These are phyloP conservation scores for Cetonia aurata DNA, from an alignment of 2,888 invertebrate genomes.

Conservation along the genomic window DNA sequence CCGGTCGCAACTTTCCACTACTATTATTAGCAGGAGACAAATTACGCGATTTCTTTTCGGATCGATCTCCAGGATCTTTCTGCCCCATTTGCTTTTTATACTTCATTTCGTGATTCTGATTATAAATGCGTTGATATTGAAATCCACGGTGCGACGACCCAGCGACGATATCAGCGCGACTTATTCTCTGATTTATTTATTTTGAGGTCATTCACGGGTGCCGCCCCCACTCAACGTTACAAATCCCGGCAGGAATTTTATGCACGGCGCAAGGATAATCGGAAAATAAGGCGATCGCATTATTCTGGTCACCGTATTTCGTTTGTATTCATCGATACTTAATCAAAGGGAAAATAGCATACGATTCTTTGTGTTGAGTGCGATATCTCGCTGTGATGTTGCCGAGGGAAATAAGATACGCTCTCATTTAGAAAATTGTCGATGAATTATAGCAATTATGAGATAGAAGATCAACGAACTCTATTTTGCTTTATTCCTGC, in stretches of 20 bases:
- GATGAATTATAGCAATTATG: too few relatives aligned
- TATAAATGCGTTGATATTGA: conserved; percentile 46
- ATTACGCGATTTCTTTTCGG: conserved; percentile 37
- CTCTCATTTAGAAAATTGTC: too few relatives aligned
- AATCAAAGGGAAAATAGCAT: conserved; percentile 12
- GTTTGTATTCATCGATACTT: conserved; percentile 9
- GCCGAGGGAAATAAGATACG: too few relatives aligned
- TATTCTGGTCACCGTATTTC: conserved; percentile 5
- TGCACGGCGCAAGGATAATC: conserved; percentile 14
- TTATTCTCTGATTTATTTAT: conserved; percentile 42
- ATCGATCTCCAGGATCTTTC: conserved; percentile 35
- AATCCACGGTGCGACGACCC: conserved; percentile 36
- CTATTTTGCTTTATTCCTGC: too few relatives aligned
- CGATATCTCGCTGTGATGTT: too few relatives aligned
- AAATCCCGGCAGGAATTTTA: conserved; percentile 33
- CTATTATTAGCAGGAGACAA: conserved; percentile 42
- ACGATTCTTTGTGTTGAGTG: neutral
- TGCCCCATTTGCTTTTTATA: conserved; percentile 40
- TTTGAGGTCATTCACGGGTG: conserved; percentile 35
- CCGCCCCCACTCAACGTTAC: neutral
- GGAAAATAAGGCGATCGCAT: conserved; percentile 1
- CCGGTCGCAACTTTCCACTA: conserved; percentile 30
- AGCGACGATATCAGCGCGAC: conserved; percentile 29
- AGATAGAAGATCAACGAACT: too few relatives aligned
- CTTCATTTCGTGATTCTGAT: conserved; percentile 45